phyloP scores from a whole-genome alignment of 1,140 invertebrate species.

The Planococcus citri region DNA sequence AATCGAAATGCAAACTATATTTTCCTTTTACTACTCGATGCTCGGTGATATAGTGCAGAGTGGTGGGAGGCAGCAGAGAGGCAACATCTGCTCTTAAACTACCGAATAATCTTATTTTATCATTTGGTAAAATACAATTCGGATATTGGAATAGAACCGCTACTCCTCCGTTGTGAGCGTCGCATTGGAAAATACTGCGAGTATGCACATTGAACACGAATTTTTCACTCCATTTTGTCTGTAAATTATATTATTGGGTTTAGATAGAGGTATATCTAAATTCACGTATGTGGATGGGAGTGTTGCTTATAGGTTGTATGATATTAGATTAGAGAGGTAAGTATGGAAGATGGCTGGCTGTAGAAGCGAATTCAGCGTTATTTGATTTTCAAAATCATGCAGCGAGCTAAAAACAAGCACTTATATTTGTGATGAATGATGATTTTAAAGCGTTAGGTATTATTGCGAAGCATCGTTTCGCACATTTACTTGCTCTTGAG shows the following conservation, averaged over 20 bases:
- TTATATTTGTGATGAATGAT: no score
- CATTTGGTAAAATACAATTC: constrained; percentile 54
- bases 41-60: constrained; percentile 51
- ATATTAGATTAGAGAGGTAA: no score
- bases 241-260: constrained; percentile 29
- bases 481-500: no score
- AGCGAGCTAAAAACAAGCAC: no score
- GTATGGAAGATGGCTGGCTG: no score
- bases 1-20: constrained; percentile 61
- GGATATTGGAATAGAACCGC: constrained; percentile 69
- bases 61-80: constrained; percentile 44
- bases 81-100: constrained; percentile 50
- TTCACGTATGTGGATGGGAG: background rate
- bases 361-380: no score
- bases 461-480: no score
- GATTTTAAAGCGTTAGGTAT: no score
- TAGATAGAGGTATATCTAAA: no score
- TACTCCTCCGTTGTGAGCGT: constrained; percentile 47
- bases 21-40: constrained; percentile 47
- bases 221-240: constrained; percentile 68
- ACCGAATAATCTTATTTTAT: constrained; percentile 55
- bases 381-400: no score
- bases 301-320: no score
- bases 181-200: constrained; percentile 64
- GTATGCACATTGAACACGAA: constrained; percentile 70